These are phyloP conservation scores for Holacanthella duospinosa DNA, from an alignment of 2,888 invertebrate species.

Conservation along the genomic window DNA sequence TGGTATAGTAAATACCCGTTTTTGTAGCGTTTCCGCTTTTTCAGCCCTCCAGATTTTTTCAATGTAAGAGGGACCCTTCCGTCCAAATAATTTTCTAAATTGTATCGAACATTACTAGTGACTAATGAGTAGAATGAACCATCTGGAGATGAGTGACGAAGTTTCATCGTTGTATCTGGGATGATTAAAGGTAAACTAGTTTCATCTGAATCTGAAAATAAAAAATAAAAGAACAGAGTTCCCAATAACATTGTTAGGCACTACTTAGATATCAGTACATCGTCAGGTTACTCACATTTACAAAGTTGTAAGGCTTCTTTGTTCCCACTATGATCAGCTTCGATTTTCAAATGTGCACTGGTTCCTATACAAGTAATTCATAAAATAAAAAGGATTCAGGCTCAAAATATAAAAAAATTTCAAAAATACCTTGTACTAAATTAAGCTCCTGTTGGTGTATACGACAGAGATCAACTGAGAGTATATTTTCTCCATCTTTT, in stretches of 20 bases:
- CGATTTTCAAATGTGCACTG: too few relatives aligned
- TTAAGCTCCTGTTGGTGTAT: neutral
- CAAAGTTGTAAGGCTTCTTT: neutral
- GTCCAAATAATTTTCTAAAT: conserved; percentile 36
- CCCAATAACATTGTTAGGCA: too few relatives aligned
- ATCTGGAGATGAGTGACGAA: conserved; percentile 17
- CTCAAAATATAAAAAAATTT: neutral
- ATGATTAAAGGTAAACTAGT: conserved; percentile 26
- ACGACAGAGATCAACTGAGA: neutral
- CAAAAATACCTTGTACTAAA: conserved; percentile 1
- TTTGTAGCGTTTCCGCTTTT: conserved; percentile 27
- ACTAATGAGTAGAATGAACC: conserved; percentile 31
- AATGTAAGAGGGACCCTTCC: conserved; percentile 22
- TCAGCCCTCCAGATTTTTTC: neutral
- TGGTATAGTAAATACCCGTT: conserved; percentile 35
- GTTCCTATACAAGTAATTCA: neutral
- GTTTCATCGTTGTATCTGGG: conserved; percentile 32
- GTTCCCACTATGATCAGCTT: neutral
- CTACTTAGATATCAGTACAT: too few relatives aligned
- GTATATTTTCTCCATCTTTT: neutral
- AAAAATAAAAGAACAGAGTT: too few relatives aligned
- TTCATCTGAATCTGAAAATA: conserved; percentile 21
- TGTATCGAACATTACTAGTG: conserved; percentile 34
- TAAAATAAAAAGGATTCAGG: too few relatives aligned
- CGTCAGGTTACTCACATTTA: neutral